Base-by-base conservation (phyloP, 2,797 vertebrate genomes). In the Bufotes viridis region DNA sequence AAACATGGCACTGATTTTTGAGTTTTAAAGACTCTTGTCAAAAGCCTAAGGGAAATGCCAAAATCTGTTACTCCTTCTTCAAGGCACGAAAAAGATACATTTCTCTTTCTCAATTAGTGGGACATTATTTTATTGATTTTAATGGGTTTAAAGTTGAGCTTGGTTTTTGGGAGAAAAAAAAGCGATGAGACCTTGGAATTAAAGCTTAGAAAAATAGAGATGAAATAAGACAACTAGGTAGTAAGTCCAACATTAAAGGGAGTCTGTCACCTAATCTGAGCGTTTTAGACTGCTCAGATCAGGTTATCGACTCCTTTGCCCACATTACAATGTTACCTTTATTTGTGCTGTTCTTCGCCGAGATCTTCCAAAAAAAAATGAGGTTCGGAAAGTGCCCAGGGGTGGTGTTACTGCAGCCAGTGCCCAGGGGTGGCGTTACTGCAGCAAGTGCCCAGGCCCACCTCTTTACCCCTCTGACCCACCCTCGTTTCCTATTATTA, bases 1-100 rank as follows among this genome's bases (percentile, higher is more conserved):
- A 90, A 22, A 91, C 92, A 87, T 88, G 92, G 91, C 90, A 65
- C 63, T 65, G 63, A 65, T 65, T 22, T 42, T 65, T 65, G 63
- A 65, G 63, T 65, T 65, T 65, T 20, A 65, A 65, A 65, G 22
- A 24, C 22, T n/a, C 61, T 12, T 63, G 63, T n/a, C 63, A 65
- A 65, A 65, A n/a, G n/a, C 63, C 10, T 65, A 65, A 24, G 61
- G 22, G 20, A 63, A n/a, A 63, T 22, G 20, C 61, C 61, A 63
- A 63, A 63, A n/a, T 63, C 61, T 63, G 61, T 60, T 17, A 20
- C 61, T 63, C 7, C 61, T n/a, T 63, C 61, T 13, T 10, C 63
- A 65, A 24, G 22, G 63, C 22, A 65, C 11, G 22, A 24, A 65
- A 65, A n/a, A 24, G 22, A 65, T 65, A 65, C 63, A 65, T n/a